phyloP scores from a whole-genome alignment of 2,888 invertebrate genomes.

The Uropetala carovei region DNA sequence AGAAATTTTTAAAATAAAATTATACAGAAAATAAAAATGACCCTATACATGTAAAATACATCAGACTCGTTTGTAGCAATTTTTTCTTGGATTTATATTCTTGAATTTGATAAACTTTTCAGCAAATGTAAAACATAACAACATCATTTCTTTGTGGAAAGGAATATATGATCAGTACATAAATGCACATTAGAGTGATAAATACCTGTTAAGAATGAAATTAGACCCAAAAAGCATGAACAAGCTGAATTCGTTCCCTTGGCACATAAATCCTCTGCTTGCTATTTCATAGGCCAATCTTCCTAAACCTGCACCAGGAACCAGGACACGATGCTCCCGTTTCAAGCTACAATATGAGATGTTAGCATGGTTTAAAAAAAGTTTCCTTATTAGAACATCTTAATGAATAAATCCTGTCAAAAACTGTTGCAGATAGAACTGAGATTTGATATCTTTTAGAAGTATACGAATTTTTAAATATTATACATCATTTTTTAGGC shows the following conservation, averaged over 20 bases:
- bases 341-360: constrained; percentile 73
- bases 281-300: constrained; percentile 96
- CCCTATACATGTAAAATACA: too few relatives aligned
- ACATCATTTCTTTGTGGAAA: background rate
- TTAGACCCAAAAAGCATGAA: constrained; percentile 98
- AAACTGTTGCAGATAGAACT: too few relatives aligned
- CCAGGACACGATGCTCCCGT: constrained; percentile 84
- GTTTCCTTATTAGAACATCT: background rate
- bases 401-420: background rate
- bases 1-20: background rate
- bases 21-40: background rate
- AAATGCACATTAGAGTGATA: background rate
- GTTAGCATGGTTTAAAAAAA: constrained; percentile 59
- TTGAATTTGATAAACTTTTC: too few relatives aligned
- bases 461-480: background rate
- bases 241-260: constrained; percentile 98
- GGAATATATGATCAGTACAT: background rate
- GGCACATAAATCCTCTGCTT: constrained; percentile 90
- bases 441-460: too few relatives aligned
- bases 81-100: too few relatives aligned
- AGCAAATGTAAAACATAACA: background rate
- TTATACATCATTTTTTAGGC: background rate
- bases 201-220: constrained; percentile 92
- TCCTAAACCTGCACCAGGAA: constrained; percentile 98
- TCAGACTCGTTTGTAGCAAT: too few relatives aligned